Evolutionary conservation across 2,797 vertebrate species (phyloP).

Genomic region (Botia almorhae): DNA sequence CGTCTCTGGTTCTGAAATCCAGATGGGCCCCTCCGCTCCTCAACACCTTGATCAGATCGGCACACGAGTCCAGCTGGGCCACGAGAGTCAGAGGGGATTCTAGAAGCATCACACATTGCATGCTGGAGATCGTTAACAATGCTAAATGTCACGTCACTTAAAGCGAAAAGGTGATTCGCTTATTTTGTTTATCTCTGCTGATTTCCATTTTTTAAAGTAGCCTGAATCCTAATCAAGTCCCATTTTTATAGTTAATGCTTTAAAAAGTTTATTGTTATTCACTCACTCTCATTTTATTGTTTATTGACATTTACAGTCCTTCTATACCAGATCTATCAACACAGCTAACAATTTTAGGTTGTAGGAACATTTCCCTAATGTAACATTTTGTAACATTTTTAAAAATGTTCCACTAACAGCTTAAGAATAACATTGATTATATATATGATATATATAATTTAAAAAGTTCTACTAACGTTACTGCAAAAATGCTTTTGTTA

Average conservation of each 20-base stretch:
- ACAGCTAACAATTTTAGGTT: too few relatives aligned
- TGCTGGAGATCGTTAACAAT: conserved; percentile 20
- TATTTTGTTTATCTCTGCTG: not conserved
- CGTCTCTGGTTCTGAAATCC: conserved; percentile 94
- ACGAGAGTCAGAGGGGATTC: conserved; percentile 95
- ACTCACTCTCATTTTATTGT: too few relatives aligned
- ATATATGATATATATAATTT: too few relatives aligned
- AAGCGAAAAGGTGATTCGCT: conserved; percentile 10
- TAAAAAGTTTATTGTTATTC: not conserved
- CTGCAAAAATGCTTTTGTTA: too few relatives aligned
- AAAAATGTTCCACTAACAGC: too few relatives aligned
- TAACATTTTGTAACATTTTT: too few relatives aligned
- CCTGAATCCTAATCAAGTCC: conserved; percentile 30
- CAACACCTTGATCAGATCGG: conserved; percentile 89
- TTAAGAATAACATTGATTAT: too few relatives aligned
- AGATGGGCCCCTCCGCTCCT: conserved; percentile 90
- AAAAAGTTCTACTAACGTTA: too few relatives aligned
- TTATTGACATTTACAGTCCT: too few relatives aligned
- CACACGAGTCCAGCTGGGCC: conserved; percentile 87
- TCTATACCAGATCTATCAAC: too few relatives aligned
- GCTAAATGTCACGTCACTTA: conserved; percentile 37
- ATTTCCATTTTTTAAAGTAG: conserved; percentile 35
- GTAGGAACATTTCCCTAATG: too few relatives aligned
- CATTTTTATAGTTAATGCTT: not conserved
- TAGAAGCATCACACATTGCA: conserved; percentile 61